Percentiles rank a stretch among this genome's conserved stretches.
Evolutionary conservation across 2,113 vertebrate species (phyloP).

Genomic region (Gobio gobio): DNA sequence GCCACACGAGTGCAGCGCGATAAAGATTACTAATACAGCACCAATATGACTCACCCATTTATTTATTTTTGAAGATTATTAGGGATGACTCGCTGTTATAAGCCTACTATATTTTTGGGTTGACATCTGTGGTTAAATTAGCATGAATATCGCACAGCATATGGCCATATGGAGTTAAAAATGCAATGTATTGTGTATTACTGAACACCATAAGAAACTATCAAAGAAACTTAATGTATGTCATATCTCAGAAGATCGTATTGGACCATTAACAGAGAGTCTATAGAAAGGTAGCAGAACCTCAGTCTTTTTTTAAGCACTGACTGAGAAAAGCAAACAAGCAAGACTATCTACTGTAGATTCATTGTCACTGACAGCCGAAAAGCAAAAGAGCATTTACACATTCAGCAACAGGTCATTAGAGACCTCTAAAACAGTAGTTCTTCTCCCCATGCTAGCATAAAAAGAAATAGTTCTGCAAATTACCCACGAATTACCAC

Average conservation of each 20-base stretch:
- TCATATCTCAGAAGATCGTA: neutral
- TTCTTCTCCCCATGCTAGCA: slow-evolving; percentile 20
- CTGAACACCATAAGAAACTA: neutral
- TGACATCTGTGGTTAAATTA: neutral
- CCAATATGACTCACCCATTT: neutral
- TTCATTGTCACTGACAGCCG: slow-evolving; percentile 6
- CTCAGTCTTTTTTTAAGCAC: neutral
- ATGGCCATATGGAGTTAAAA: no score
- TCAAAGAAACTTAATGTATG: neutral
- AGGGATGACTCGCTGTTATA: neutral
- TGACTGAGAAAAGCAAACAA: neutral
- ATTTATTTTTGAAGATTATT: slow-evolving; percentile 1
- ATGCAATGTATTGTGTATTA: no score
- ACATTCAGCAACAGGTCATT: slow-evolving; percentile 16
- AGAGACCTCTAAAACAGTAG: slow-evolving; percentile 9
- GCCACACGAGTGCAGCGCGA: neutral
- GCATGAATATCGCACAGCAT: neutral
- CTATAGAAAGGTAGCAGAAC: neutral
- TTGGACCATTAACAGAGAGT: neutral
- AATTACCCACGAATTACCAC: neutral
- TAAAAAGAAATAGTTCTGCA: slow-evolving; percentile 21
- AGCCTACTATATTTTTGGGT: neutral
- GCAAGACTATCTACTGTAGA: neutral
- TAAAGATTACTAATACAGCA: neutral
- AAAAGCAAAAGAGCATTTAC: slow-evolving; percentile 27